A percentile compares a stretch with the other conserved stretches of the same genome.
Conservation (phyloP, 1,140 invertebrate species). For the Caerostris darwini region DNA sequence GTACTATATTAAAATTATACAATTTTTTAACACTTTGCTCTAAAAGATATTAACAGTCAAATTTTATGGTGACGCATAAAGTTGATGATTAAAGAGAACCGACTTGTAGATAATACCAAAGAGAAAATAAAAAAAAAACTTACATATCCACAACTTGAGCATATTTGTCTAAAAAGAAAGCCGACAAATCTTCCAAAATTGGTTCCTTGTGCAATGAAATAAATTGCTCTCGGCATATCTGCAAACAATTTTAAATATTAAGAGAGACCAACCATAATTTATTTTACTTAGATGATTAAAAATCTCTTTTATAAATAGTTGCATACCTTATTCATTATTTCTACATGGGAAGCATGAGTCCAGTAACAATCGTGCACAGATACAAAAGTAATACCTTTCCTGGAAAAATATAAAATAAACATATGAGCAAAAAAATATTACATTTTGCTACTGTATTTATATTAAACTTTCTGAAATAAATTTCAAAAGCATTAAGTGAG, state of each 20-base stretch:
- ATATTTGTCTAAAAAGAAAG: constrained; percentile 88
- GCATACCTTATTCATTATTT: constrained; percentile 93
- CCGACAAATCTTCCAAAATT: constrained; percentile 93
- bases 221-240: constrained; percentile 98
- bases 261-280: background rate
- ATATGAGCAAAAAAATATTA: background rate
- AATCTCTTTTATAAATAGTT: constrained; percentile 41
- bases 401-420: constrained; percentile 77
- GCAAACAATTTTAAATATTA: constrained; percentile 73
- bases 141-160: constrained; percentile 82
- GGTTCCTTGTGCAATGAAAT: constrained; percentile 95
- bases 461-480: no score
- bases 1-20: no score
- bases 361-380: constrained; percentile 99
- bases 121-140: background rate
- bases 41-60: background rate
- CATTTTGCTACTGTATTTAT: no score
- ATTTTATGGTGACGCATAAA: background rate
- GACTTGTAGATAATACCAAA: background rate
- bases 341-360: constrained; percentile 95
- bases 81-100: background rate
- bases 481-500: no score
- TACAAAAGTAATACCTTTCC: constrained; percentile 92
- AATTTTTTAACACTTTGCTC: no score
- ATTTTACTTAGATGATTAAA: background rate